These are phyloP conservation scores for Rhynchopsitta pachyrhyncha DNA, from an alignment of 2,113 vertebrate genomes.

Conservation along the genomic window DNA sequence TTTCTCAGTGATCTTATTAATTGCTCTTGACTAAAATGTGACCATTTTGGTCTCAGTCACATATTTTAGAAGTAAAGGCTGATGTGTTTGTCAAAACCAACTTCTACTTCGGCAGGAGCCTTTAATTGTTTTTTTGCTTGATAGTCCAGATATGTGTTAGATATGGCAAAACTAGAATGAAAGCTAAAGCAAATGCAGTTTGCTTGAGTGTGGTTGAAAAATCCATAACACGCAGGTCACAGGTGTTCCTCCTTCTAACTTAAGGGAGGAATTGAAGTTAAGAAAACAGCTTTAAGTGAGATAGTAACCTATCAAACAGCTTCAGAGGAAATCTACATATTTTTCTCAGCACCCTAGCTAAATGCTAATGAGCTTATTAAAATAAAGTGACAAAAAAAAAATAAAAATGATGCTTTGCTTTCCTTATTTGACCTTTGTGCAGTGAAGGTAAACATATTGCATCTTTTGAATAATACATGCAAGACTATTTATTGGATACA, in stretches of 20 bases:
- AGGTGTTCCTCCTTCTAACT: background rate
- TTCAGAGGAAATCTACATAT: background rate
- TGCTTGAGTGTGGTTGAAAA: background rate
- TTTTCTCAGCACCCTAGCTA: background rate
- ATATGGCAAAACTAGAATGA: background rate
- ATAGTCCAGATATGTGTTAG: background rate
- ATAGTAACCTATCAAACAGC: background rate
- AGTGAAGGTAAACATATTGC: constrained; percentile 37
- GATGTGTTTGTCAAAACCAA: background rate
- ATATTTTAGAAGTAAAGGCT: background rate
- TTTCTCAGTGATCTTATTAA: background rate
- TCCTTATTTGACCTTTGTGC: constrained; percentile 23
- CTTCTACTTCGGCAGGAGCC: background rate
- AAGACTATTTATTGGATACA: background rate
- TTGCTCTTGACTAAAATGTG: background rate
- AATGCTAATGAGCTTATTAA: constrained; percentile 40
- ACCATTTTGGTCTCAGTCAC: background rate
- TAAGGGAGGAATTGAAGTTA: background rate
- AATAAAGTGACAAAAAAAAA: constrained; percentile 24
- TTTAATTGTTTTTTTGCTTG: background rate
- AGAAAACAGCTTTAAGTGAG: background rate
- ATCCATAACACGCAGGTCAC: fast-evolving
- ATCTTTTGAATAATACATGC: constrained; percentile 36
- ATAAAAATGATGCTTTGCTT: constrained; percentile 11
- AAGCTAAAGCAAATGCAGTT: background rate